Evolutionary conservation across 2,888 invertebrate genomes (phyloP), one percentile per base, ranked within the genome.

Genomic region (Siphlonurus alternatus): DNA sequence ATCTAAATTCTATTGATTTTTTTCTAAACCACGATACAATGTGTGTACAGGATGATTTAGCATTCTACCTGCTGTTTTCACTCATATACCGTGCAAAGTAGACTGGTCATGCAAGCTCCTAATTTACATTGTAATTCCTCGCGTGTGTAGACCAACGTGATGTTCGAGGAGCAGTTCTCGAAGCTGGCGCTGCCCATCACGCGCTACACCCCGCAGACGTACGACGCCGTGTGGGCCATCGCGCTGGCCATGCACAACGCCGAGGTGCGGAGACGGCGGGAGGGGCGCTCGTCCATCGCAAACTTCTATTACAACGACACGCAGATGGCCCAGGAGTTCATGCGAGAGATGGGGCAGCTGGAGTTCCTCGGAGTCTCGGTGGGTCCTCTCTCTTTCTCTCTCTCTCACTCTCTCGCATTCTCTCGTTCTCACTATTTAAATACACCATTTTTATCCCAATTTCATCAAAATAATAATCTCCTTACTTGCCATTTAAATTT

Each of bases 211-310:
- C 85, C 87, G 0, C 88, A 90, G 71, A 86, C 90, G 0, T 94
- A 93, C 74, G 94, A 94, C 73, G 93, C 93, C 0, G 86, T 94
- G 0, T 94, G 93, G 93, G 86, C 92, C 0, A 89, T 93, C 70
- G 92, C 92, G 0, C 73, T 91, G 23, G 86, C 90, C 0, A 74
- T 94, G 63, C 80, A 82, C 66, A 81, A 81, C 65, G 83, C 86
- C 0, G 83, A 87, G 71, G 76, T 78, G 22, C 62, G 76, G 79
- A 19, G 76, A 72, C 60, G 61, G 23, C 60, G 53, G 1, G 62
- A 62, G 62, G 25, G 66, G 72, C 73, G 76, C 68, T 71, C 72
- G 23, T 74, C 74, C 19, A 75, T 89, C 59, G 79, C 81, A 61
- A 76, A 84, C 65, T 91, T 90, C 73, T 84, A 86, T 72, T 91